Base-by-base conservation (phyloP, 2,113 vertebrate species). In the Phyllostomus discolor region DNA sequence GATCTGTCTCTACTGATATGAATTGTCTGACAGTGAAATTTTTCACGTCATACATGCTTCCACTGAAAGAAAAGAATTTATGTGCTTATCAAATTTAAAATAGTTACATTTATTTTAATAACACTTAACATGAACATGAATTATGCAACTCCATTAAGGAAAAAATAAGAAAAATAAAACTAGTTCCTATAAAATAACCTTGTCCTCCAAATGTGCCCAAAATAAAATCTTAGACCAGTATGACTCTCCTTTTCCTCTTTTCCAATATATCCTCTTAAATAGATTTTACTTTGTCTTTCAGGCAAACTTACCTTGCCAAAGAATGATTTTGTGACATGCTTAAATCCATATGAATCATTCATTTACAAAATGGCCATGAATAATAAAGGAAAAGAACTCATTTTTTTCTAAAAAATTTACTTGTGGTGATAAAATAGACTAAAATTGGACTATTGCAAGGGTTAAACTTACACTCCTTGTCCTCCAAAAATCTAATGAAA, bases 11-110 rank as follows among this genome's bases (percentile, higher is more conserved):
- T 88, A 78, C 57, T 94, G 92, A 62, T 24, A 97, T 83, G 96
- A 98, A 97, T 96, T 93, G 89, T 86, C 95, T 86, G 38, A 95
- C 26, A 88, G 64, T 88, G 80, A 59, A 10, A 84, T 86, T 95
- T 97, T 95, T 96, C 79, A 80, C 0, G 2, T 66, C 38, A 73
- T 95, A 91, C 10, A 92, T 24, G 28, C 90, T 94, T 95, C 86
- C 70, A 57, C 79, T 80, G n/a, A 95, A 97, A 97, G 69, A 93
- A 41, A 95, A 93, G 52, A 78, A 96, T 92, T 93, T 95, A 94
- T 94, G 50, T 80, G 43, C 82, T 97, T 93, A 96, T 96, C 72
- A 88, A 54, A 69, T 35, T 94, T 94, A 90, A 96, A 97, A 87
- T 84, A 93, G 79, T 72, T 92, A 87, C 33, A 88, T 66, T 75